phyloP scores from a whole-genome alignment of 2,888 invertebrate species.

The Idaea straminata region DNA sequence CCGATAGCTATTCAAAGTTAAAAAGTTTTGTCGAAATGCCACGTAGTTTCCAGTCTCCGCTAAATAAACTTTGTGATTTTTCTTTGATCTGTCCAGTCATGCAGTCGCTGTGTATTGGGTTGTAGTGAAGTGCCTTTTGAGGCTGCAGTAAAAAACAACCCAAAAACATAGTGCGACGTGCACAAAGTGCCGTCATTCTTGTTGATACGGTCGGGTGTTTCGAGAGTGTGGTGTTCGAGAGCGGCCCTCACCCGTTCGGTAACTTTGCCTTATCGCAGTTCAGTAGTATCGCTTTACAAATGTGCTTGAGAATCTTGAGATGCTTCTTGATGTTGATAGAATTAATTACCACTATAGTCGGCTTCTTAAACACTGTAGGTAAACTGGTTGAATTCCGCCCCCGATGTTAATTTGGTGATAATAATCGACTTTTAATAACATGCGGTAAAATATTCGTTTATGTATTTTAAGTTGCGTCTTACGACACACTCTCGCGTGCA shows the following conservation, averaged over 20 bases:
- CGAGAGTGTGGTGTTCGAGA: conserved; percentile 22
- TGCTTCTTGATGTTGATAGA: background rate
- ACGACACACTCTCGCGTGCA: background rate
- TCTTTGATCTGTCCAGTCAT: background rate
- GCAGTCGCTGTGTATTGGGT: background rate
- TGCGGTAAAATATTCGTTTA: too few species aligned
- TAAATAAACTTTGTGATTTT: background rate
- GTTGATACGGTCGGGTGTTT: conserved; percentile 14
- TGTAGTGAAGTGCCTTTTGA: background rate
- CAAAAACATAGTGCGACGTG: conserved; percentile 20
- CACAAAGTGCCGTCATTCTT: conserved; percentile 26
- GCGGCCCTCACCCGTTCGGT: conserved; percentile 16
- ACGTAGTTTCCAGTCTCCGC: too few species aligned
- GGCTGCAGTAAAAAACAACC: background rate
- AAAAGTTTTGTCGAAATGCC: background rate
- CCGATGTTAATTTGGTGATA: background rate
- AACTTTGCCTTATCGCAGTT: background rate
- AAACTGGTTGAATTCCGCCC: background rate
- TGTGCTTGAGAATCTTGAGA: background rate
- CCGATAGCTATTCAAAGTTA: background rate
- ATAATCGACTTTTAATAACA: background rate
- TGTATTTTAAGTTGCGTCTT: background rate
- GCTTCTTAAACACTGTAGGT: background rate
- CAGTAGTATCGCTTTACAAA: background rate
- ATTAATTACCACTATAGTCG: background rate